These are phyloP conservation scores for Drosophila austrosaltans DNA, from an alignment of 2,888 invertebrate genomes.

Conservation along the genomic window DNA sequence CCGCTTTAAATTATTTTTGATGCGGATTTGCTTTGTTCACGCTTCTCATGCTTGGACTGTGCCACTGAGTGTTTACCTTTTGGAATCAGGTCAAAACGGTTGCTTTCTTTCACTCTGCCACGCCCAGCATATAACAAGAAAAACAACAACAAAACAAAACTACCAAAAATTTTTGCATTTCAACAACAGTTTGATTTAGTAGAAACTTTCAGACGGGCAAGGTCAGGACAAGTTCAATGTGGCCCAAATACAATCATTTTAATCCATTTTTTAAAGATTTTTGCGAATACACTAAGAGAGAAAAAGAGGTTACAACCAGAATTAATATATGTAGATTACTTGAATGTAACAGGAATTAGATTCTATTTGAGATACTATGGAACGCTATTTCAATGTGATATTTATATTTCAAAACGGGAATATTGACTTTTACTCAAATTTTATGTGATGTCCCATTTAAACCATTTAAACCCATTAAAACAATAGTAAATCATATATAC, in stretches of 20 bases:
- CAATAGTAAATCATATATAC: too few relatives aligned
- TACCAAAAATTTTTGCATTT: slow-evolving; percentile 18
- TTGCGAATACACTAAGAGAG: not conserved
- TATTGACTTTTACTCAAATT: too few relatives aligned
- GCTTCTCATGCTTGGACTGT: slow-evolving; percentile 46
- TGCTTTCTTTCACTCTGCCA: slow-evolving; percentile 70
- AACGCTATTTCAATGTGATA: too few relatives aligned
- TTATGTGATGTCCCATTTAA: too few relatives aligned
- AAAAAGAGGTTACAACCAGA: not conserved
- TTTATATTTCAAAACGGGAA: too few relatives aligned
- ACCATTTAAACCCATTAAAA: too few relatives aligned
- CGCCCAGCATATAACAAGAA: slow-evolving; percentile 37
- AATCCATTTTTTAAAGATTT: too few relatives aligned
- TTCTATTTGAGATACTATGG: too few relatives aligned
- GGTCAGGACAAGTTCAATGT: slow-evolving; percentile 36
- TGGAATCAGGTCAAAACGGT: slow-evolving; percentile 73
- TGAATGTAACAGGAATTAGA: too few relatives aligned
- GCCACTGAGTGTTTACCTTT: slow-evolving; percentile 42
- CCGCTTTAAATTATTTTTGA: slow-evolving; percentile 59
- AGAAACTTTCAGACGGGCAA: slow-evolving; percentile 35
- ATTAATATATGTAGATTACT: too few relatives aligned
- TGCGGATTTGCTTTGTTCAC: slow-evolving; percentile 62
- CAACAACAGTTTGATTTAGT: slow-evolving; percentile 31
- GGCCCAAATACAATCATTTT: slow-evolving; percentile 15
- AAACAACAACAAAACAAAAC: slow-evolving; percentile 14